Evolutionary conservation across 1,140 invertebrate species (phyloP), one percentile per base, ranked within the genome.

Genomic region (Scylla paramamosain): DNA sequence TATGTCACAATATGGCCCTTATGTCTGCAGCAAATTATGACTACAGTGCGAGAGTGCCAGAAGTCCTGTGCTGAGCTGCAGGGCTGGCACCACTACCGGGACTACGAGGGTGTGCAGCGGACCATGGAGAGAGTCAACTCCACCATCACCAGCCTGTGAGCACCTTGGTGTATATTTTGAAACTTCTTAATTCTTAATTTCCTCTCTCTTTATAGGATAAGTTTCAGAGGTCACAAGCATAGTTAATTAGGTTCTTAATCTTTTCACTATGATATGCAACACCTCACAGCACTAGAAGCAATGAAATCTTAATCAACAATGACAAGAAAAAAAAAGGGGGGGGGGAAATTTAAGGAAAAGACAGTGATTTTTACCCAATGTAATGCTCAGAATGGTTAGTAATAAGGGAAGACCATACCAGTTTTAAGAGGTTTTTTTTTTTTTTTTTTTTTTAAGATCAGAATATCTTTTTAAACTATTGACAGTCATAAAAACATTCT

Each of bases 1-100:
- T 14, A 59, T 20, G 20, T 77, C 20, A 77, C 25, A 25, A 77
- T 1, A 29, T 39, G 25, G 16, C 28, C 25, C 25, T 32, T 25
- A 59, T 59, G 32, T 83, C 88, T 95, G 28, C 59, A 95, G 94
- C 59, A 31, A 31, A 77, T 89, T 20, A 95, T 92, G 91, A 77
- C 14, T 10, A 88, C 39, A 16, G 86, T 95, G 8, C 90, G 84
- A 48, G 90, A 84, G 8, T 92, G 94, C 77, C 94, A 95, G 91
- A 95, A 95, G 91, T 14, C 92, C 4, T 87, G 90, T n/a, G 28
- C 14, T 4, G 94, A 95, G 29, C 94, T 95, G 25, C 84, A 92
- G 84, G 94, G 94, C 46, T 95, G 94, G 94, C 94, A 95, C 31
- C 94, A 95, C n/a, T 95, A 92, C 83, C 29, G 94, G n/a, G 94